phyloP scores from a whole-genome alignment of 2,113 vertebrate genomes.

The Stictonetta naevosa region DNA sequence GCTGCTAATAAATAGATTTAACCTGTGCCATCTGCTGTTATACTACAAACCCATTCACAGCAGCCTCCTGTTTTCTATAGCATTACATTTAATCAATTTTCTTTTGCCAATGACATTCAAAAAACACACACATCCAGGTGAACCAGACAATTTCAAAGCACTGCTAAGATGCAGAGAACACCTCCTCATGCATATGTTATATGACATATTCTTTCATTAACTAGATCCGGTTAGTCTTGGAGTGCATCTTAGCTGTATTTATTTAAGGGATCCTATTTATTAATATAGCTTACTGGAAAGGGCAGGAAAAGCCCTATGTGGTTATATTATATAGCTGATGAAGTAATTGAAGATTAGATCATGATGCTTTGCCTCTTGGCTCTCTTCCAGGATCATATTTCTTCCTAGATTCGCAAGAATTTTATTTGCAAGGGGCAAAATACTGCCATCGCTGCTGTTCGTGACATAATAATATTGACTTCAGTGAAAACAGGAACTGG shows the following conservation, averaged over 20 bases:
- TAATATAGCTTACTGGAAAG: not conserved
- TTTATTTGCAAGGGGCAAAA: not conserved
- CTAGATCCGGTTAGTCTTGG: not conserved
- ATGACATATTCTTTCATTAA: not conserved
- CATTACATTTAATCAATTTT: slow-evolving; percentile 27
- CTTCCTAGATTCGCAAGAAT: not conserved
- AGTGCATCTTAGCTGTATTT: not conserved
- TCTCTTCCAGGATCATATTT: not conserved
- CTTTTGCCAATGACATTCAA: not conserved
- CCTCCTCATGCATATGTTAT: not conserved
- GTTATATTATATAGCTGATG: not conserved
- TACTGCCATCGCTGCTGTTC: not conserved
- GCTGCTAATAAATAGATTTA: slow-evolving; percentile 45
- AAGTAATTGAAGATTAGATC: not conserved
- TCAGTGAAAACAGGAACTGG: not conserved
- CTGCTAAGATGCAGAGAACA: not conserved
- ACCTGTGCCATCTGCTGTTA: slow-evolving; percentile 53
- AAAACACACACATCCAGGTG: not conserved
- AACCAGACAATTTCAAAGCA: not conserved
- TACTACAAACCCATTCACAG: not conserved
- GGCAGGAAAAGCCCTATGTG: not conserved
- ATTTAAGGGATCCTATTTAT: not conserved
- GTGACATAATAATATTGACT: not conserved
- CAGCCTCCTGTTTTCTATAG: not conserved
- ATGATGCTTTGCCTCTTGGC: not conserved